A percentile compares a stretch with the other conserved stretches of the same genome.
These are phyloP conservation scores for Ancistrus triradiatus DNA, from an alignment of 2,113 vertebrate species.

Conservation along the genomic window DNA sequence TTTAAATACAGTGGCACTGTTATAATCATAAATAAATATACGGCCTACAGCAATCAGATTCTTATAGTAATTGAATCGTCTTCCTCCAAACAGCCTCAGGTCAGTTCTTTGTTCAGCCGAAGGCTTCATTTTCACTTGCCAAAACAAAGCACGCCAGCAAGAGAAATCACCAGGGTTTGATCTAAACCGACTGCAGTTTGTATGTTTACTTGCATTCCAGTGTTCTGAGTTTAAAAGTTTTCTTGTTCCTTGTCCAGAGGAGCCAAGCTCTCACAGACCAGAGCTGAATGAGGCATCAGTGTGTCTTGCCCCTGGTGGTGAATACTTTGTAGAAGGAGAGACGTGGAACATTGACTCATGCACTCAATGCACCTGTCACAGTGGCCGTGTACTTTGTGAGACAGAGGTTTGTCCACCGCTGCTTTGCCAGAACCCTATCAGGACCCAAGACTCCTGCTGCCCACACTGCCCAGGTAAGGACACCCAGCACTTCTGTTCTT, in stretches of 20 bases:
- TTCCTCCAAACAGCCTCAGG: too few species aligned
- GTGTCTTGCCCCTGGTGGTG: slow-evolving; percentile 82
- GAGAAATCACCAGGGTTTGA: too few species aligned
- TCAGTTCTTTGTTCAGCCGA: too few species aligned
- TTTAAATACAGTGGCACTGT: too few species aligned
- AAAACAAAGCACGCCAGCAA: too few species aligned
- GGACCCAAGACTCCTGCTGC: slow-evolving; percentile 85
- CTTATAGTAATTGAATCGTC: too few species aligned
- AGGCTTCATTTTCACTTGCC: too few species aligned
- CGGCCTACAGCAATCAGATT: too few species aligned
- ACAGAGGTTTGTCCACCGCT: slow-evolving; percentile 86
- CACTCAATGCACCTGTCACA: slow-evolving; percentile 84
- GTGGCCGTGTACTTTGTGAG: slow-evolving; percentile 82
- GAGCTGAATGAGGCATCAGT: slow-evolving; percentile 76
- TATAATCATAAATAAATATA: too few species aligned
- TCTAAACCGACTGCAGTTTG: too few species aligned
- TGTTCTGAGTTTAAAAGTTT: too few species aligned
- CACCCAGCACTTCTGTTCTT: neutral
- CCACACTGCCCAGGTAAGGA: slow-evolving; percentile 79
- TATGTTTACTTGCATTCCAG: too few species aligned
- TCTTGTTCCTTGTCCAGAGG: slow-evolving; percentile 61
- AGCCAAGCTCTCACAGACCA: slow-evolving; percentile 73
- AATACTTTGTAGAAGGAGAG: slow-evolving; percentile 85
- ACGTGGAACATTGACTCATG: slow-evolving; percentile 87
- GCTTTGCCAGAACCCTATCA: slow-evolving; percentile 81